Evolutionary conservation across 2,797 vertebrate species (phyloP).

Genomic region (Aldrovandia affinis): DNA sequence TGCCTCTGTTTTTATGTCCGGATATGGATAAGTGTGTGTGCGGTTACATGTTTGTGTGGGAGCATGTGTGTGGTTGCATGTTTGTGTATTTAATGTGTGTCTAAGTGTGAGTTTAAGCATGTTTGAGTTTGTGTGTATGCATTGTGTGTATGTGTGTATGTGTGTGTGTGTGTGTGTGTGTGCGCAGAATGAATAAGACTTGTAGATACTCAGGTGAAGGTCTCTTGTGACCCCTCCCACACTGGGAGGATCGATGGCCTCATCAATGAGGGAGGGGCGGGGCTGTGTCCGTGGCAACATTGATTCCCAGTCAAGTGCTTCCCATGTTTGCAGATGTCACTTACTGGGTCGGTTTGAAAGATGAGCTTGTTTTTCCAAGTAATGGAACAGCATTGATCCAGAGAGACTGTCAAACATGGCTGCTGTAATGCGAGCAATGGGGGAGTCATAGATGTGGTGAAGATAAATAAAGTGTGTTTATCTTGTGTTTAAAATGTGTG

Average conservation of each 20-base stretch:
- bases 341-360: not conserved
- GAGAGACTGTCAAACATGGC: too few species aligned
- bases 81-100: not conserved
- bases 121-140: not conserved
- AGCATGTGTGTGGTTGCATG: not conserved
- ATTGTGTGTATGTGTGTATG: not conserved
- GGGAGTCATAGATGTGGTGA: too few species aligned
- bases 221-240: not conserved
- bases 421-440: too few species aligned
- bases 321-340: conserved; percentile 2
- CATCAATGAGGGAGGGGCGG: not conserved
- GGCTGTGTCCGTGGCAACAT: not conserved
- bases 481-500: too few species aligned
- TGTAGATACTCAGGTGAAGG: not conserved
- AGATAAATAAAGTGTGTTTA: too few species aligned
- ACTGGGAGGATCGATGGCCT: not conserved
- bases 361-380: conserved; percentile 5
- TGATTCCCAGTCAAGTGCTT: not conserved
- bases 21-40: not conserved
- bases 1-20: not conserved
- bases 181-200: not conserved
- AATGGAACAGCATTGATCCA: not conserved
- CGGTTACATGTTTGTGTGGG: not conserved
- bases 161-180: not conserved
- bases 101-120: not conserved